Evolutionary conservation across 2,113 vertebrate genomes (phyloP), one percentile per base, ranked within the genome.

Genomic region (Poeciliopsis prolifica): DNA sequence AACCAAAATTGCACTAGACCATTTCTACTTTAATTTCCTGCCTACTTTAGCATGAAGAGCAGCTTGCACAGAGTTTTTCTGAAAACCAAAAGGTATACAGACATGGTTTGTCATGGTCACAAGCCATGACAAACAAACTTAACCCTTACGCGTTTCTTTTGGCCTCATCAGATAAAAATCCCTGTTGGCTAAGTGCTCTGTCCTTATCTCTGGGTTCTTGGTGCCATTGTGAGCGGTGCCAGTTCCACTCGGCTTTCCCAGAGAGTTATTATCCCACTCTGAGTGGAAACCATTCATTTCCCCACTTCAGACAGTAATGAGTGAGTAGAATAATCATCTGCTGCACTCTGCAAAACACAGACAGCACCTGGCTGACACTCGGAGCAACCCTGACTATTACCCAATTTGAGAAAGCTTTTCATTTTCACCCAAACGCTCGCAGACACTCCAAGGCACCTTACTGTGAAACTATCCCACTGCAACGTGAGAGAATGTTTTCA

Each of bases 281-380:
- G 33, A 87, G 80, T 66, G 72, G 68, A 67, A 83, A 69, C 71
- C 73, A 58, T 86, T 87, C 80, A 83, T 89, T 87, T 70, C 68
- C 71, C 82, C 80, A 82, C 84, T 87, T 89, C 82, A 88, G 70
- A 79, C 68, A 5, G 72, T 88, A 88, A 87, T 75, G 85, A 87
- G 72, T 58, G 5, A 83, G 78, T 30, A 79, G 65, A 82, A 85
- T 87, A 77, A 89, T 86, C 82, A 80, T 75, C 75, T 75, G 80
- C 83, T 76, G 71, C 81, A 35, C 75, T 42, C 63, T 63, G 74
- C 65, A 67, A 54, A 65, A 58, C 3, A 33, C 67, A 78, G 61
- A 51, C 69, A 28, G 73, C 87, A 89, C 83, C 86, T 87, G 85
- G 42, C 68, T 81, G 37, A 58, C 69, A 68, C 81, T 74, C 71